Percentiles rank a stretch among this genome's conserved stretches.
These are phyloP conservation scores for Lasioglossum leucozonium DNA, from an alignment of 2,888 invertebrate genomes.

Conservation along the genomic window DNA sequence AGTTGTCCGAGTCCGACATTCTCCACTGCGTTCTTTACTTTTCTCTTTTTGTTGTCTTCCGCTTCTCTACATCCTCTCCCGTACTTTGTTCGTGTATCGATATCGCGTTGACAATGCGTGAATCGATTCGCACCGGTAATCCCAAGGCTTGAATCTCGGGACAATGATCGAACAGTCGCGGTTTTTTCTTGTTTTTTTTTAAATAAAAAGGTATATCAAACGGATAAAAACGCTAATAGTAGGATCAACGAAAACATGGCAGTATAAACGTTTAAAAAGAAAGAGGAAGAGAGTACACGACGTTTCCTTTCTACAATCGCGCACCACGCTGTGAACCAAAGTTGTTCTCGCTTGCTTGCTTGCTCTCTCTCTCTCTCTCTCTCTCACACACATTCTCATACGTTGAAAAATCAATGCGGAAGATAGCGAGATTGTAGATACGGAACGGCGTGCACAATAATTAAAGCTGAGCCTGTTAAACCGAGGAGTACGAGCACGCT, in stretches of 20 bases:
- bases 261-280: background rate
- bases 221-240: background rate
- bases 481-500: background rate
- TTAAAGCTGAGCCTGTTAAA: background rate
- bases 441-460: background rate
- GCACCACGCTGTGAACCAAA: background rate
- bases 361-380: background rate
- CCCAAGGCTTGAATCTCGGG: conserved; percentile 35
- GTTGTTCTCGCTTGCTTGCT: background rate
- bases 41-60: too few relatives aligned
- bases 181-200: too few relatives aligned
- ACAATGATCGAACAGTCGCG: background rate
- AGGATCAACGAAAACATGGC: background rate
- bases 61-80: background rate
- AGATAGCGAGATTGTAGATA: background rate
- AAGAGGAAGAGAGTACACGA: background rate
- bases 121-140: conserved; percentile 7
- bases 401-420: background rate
- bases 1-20: conserved; percentile 21
- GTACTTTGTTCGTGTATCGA: background rate
- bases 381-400: background rate
- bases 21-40: background rate
- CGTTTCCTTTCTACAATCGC: background rate
- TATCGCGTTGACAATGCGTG: conserved; percentile 19
- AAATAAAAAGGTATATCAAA: background rate